Conservation (phyloP, 2,113 vertebrate species). For the Aegithalos caudatus region DNA sequence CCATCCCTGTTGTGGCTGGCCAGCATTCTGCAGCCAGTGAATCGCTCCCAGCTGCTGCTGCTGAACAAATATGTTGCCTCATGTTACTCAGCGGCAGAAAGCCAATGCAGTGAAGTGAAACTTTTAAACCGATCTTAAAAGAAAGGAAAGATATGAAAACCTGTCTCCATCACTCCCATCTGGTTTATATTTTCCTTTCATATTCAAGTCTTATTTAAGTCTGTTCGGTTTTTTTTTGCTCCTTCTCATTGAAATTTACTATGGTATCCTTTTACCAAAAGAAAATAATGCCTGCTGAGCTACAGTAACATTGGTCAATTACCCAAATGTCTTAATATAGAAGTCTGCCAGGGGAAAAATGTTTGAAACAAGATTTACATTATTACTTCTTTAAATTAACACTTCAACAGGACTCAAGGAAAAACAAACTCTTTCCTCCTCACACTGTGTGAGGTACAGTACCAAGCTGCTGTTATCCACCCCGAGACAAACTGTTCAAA, state of each 20-base stretch:
- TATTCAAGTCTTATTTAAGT: constrained; percentile 36
- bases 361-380: constrained; percentile 58
- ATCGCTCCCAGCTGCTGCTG: constrained; percentile 41
- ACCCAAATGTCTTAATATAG: constrained; percentile 45
- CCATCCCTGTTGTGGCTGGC: neutral
- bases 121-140: constrained; percentile 75
- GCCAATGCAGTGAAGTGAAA: constrained; percentile 72
- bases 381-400: constrained; percentile 64
- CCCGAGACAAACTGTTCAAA: neutral
- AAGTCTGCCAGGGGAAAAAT: neutral
- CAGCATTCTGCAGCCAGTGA: neutral
- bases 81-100: constrained; percentile 69
- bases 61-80: constrained; percentile 71
- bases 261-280: constrained; percentile 49
- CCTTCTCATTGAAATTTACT: constrained; percentile 35
- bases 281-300: constrained; percentile 58
- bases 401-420: constrained; percentile 36
- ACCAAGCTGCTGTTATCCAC: neutral
- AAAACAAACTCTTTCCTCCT: constrained; percentile 35
- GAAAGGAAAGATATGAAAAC: constrained; percentile 76
- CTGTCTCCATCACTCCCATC: constrained; percentile 77
- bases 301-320: constrained; percentile 30
- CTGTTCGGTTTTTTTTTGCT: neutral
- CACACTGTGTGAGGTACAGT: constrained; percentile 40
- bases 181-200: constrained; percentile 70